Evolutionary conservation across 2,113 vertebrate species (phyloP), one percentile per base, ranked within the genome.

Genomic region (Serinus canaria): DNA sequence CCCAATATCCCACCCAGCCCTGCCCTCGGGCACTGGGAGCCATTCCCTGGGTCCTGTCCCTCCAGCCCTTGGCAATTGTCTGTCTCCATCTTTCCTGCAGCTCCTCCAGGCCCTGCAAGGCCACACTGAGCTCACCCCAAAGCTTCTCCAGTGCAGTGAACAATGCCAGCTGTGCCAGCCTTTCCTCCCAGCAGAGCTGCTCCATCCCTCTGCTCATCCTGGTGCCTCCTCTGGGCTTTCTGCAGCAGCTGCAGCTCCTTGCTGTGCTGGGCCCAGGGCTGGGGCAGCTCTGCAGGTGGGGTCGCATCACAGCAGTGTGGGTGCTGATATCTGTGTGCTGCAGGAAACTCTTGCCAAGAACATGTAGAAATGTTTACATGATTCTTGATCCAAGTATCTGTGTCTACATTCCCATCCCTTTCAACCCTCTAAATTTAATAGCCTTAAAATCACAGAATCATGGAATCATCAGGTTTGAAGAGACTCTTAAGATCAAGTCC

Each of bases 1-100:
- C 20, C 43, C 24, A 16, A n/a, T 0, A 10, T 41, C 24, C n/a
- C 12, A 66, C 6, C 50, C 1, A 20, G 0, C 18, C 28, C 41
- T 56, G 23, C 28, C 19, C 49, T 74, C 33, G 33, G 59, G 9
- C 69, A 18, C 0, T 56, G n/a, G 18, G 3, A 84, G 28, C 41
- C 59, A 64, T 55, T 63, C 49, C 69, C 27, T 23, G 22, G 0
- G 2, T 64, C 21, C 68, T 73, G 49, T 11, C 49, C 9, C 41
- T 73, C 17, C 81, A 63, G 1, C 39, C 81, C 81, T 73, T 63
- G 68, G 0, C 39, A 17, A 46, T 44, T 16, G 46, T 72, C 46
- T 83, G 67, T 72, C 80, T 83, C 55, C 46, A 31, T 24, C 20
- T 62, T 35, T 31, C 31, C 28, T 73, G 25, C 27, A 53, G 67